Percentiles rank a stretch among this genome's conserved stretches.
These are phyloP conservation scores for Desmodus rotundus DNA, from an alignment of 2,113 vertebrate genomes.

Conservation along the genomic window DNA sequence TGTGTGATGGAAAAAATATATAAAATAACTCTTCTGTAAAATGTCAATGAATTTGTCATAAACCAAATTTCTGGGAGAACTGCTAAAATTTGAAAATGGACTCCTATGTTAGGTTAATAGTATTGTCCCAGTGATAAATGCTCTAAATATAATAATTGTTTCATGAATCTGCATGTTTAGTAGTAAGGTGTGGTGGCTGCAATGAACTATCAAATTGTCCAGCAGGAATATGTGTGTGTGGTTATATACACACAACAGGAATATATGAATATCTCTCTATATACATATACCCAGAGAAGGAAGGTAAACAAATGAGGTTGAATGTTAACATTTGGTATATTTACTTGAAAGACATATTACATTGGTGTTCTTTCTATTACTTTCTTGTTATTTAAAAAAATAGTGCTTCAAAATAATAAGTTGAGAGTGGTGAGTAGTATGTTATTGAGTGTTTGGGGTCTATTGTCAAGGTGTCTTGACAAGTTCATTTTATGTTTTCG, in stretches of 20 bases:
- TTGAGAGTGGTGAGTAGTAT: background rate
- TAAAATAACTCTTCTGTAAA: background rate
- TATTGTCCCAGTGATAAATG: background rate
- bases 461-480: background rate
- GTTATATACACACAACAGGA: background rate
- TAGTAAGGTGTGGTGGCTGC: background rate
- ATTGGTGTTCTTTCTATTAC: background rate
- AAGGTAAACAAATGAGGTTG: background rate
- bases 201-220: background rate
- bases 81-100: background rate
- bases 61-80: background rate
- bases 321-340: background rate
- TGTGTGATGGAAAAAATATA: background rate
- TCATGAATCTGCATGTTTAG: background rate
- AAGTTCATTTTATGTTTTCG: background rate
- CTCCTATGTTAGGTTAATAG: background rate
- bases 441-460: background rate
- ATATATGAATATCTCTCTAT: background rate
- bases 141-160: background rate
- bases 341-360: background rate
- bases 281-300: background rate
- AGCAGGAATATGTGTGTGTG: background rate
- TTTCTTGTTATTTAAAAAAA: conserved; percentile 26
- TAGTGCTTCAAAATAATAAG: background rate
- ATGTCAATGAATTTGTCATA: background rate